Conservation (phyloP, 2,113 vertebrate genomes). For the Ceyx melanurus region DNA sequence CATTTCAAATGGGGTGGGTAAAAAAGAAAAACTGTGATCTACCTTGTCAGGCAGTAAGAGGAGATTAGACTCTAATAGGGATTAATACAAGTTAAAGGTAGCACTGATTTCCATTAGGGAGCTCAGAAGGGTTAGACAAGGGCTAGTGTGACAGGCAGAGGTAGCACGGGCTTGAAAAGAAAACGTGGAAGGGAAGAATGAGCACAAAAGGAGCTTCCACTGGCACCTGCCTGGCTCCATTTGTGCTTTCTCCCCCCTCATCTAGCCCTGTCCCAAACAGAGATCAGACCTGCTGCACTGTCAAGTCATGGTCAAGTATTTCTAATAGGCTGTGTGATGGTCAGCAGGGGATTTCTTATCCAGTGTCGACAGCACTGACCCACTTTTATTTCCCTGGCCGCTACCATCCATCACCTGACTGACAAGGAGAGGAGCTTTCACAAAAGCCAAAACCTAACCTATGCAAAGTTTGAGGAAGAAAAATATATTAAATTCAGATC, state of each 20-base stretch:
- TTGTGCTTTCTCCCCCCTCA: not conserved
- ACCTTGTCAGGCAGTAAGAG: not conserved
- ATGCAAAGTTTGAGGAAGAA: not conserved
- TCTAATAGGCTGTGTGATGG: constrained; percentile 19
- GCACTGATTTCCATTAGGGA: not conserved
- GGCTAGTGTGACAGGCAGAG: not conserved
- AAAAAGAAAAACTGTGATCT: not conserved
- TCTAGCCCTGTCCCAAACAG: not conserved
- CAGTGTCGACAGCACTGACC: constrained; percentile 17
- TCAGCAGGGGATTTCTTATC: constrained; percentile 37
- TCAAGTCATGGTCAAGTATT: constrained; percentile 34
- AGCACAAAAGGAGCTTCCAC: not conserved
- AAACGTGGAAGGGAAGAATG: not conserved
- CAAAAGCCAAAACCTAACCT: not conserved
- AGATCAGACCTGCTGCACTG: not conserved
- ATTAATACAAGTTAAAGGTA: constrained; percentile 52
- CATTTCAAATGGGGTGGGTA: not conserved
- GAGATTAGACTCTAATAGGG: constrained; percentile 60
- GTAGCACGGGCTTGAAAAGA: not conserved
- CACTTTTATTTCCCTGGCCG: constrained; percentile 12
- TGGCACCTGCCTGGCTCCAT: not conserved
- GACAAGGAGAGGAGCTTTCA: not conserved
- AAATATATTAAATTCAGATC: not conserved
- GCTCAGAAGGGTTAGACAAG: not conserved
- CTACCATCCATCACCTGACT: constrained; percentile 19